phyloP scores from a whole-genome alignment of 2,797 vertebrate genomes.

The Sparus aurata region DNA sequence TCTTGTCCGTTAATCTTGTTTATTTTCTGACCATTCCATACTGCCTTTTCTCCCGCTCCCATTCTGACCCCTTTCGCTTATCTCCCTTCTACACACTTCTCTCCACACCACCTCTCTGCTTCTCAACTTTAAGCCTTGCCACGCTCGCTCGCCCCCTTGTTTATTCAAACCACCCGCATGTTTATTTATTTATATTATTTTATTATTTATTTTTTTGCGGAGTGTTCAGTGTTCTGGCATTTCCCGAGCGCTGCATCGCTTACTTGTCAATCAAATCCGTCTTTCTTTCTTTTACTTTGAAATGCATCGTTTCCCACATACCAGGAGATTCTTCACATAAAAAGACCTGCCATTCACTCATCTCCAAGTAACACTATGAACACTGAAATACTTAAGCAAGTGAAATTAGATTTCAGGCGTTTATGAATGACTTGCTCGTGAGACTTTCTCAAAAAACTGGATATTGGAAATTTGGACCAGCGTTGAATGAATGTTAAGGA shows the following conservation, averaged over 20 bases:
- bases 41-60: slow-evolving; percentile 20
- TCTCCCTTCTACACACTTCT: slow-evolving; percentile 61
- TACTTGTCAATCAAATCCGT: slow-evolving; percentile 13
- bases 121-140: slow-evolving; percentile 10
- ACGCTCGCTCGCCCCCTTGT: neutral
- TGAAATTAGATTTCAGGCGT: neutral
- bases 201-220: neutral
- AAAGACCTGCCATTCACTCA: neutral
- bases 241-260: neutral
- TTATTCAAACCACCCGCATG: slow-evolving; percentile 18
- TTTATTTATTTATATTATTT: slow-evolving; percentile 14
- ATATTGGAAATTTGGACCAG: neutral
- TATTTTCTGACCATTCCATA: slow-evolving; percentile 44
- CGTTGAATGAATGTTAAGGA: neutral
- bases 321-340: neutral
- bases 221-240: slow-evolving; percentile 5
- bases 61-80: slow-evolving; percentile 56
- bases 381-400: neutral
- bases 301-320: neutral
- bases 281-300: neutral
- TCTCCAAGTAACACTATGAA: neutral
- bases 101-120: slow-evolving; percentile 3
- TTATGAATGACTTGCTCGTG: too few species aligned
- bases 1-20: slow-evolving; percentile 56
- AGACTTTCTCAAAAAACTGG: neutral